A percentile compares a stretch with the other conserved stretches of the same genome.
phyloP scores from a whole-genome alignment of 2,797 vertebrate species.

The Platalea minor region DNA sequence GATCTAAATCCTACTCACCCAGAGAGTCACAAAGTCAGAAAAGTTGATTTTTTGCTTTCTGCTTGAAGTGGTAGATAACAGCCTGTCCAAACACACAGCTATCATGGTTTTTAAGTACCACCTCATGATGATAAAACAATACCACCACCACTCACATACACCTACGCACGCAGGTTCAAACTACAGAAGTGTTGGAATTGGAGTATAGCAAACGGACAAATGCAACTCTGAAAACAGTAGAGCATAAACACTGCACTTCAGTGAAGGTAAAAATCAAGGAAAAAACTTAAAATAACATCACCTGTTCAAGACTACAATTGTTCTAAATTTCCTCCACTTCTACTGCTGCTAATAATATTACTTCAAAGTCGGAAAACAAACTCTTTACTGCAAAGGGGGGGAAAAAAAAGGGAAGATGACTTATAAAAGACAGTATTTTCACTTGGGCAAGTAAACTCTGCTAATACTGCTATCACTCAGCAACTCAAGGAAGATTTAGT shows the following conservation, averaged over 20 bases:
- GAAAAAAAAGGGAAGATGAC: background rate
- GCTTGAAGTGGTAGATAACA: background rate
- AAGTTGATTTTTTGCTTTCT: background rate
- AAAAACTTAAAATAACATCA: background rate
- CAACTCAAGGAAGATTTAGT: background rate
- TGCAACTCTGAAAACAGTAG: background rate
- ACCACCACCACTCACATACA: background rate
- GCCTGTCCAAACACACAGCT: background rate
- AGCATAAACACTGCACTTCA: background rate
- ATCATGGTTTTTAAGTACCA: background rate
- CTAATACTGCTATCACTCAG: background rate
- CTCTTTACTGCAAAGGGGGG: background rate
- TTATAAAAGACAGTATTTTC: background rate
- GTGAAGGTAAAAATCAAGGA: background rate
- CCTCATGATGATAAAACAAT: background rate
- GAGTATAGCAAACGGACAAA: background rate
- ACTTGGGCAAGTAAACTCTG: background rate
- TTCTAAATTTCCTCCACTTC: background rate
- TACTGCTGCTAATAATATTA: background rate
- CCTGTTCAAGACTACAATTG: background rate
- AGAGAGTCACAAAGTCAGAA: background rate
- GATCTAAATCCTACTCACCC: background rate
- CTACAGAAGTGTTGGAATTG: fast-evolving
- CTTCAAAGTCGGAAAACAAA: background rate
- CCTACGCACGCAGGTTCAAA: background rate